phyloP scores from a whole-genome alignment of 2,888 invertebrate species.

The Phortica okadai region DNA sequence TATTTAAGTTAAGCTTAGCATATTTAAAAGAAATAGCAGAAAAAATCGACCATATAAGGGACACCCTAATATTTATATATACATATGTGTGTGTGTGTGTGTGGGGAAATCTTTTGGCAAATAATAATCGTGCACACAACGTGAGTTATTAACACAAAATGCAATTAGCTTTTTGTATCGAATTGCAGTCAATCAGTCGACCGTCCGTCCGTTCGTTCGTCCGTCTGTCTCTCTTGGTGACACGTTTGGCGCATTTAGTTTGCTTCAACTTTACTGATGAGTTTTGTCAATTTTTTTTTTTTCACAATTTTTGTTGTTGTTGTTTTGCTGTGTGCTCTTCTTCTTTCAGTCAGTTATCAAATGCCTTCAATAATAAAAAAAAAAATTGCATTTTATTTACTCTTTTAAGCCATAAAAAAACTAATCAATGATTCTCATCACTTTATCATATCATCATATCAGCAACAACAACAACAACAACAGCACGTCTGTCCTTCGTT shows the following conservation, averaged over 20 bases:
- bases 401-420: background rate
- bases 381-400: background rate
- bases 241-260: too few species aligned
- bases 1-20: too few species aligned
- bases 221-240: background rate
- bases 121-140: background rate
- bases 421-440: too few species aligned
- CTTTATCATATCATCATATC: too few species aligned
- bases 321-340: background rate
- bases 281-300: too few species aligned
- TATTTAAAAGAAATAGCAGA: too few species aligned
- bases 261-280: too few species aligned
- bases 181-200: background rate
- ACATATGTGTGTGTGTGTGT: background rate
- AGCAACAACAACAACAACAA: too few species aligned
- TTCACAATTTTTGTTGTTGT: background rate
- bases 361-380: slow-evolving; percentile 1
- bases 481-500: too few species aligned
- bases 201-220: background rate
- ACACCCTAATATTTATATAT: background rate
- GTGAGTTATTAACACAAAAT: slow-evolving; percentile 14
- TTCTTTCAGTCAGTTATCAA: background rate
- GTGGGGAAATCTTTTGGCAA: slow-evolving; percentile 1
- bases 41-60: too few species aligned
- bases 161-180: background rate